Base-by-base conservation (phyloP, 2,113 vertebrate genomes). In the Chitala chitala region DNA sequence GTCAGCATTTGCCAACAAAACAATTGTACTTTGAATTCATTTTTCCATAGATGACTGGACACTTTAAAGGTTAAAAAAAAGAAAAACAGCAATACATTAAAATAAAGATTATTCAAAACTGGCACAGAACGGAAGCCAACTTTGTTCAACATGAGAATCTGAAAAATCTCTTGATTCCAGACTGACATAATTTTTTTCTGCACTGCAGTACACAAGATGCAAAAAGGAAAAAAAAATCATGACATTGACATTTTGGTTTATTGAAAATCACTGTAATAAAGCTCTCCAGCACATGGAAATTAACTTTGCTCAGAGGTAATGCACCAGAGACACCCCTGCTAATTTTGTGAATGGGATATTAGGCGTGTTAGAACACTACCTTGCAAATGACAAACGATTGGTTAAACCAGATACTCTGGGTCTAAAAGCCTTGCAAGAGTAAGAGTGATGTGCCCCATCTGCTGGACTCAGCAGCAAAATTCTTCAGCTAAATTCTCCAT, bases 281-380 rank as follows among this genome's bases (percentile, higher is more conserved):
- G 97, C 75, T 76, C 96, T 96, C 46, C 89, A 91, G 86, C 94
- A 92, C 7, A 90, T 99, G 31, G 97, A 96, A 79, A 82, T 98
- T 83, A 99, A 99, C 81, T 88, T 98, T 77, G 96, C 96, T 56
- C 98, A 95, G 89, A 99, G 98, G 85, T 96, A 96, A 85, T 83
- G 82, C 58, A 96, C 96, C 0, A 38, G 48, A 2, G 91, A 98
- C 0, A 93, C 94, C 3, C 86, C 79, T 26, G 86, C 90, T 1
- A 96, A 99, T 88, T 98, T 95, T 0, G 65, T 82, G 72, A 87
- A 92, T 33, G 97, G 97, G 0, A 91, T 98, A 10, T 82, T 98
- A 81, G 96, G 96, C 42, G 91, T 93, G 0, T 81, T 98, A 83
- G 96, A 95, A 1, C 95, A 98, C 84, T 99, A 98, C 82, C 82